A percentile compares a stretch with the other conserved stretches of the same genome.
Evolutionary conservation across 1,140 invertebrate genomes (phyloP).

Genomic region (Scaptomyza montana): DNA sequence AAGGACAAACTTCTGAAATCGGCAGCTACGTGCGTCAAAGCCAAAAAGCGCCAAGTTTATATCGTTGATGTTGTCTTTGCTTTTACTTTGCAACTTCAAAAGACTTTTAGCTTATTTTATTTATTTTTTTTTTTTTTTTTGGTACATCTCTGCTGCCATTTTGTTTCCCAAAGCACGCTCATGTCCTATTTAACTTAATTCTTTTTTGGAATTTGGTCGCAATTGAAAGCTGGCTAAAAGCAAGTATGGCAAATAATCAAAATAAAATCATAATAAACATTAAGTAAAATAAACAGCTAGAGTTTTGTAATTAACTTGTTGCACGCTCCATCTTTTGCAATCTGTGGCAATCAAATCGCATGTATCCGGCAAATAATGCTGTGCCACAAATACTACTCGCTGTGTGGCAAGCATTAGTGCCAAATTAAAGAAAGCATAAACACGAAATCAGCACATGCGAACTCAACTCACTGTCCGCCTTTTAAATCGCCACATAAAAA

Average conservation of each 20-base stretch:
- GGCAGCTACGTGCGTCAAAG: constrained; percentile 79
- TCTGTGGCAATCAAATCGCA: constrained; percentile 78
- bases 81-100: constrained; percentile 59
- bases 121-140: constrained; percentile 33
- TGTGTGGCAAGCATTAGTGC: constrained; percentile 44
- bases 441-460: constrained; percentile 77
- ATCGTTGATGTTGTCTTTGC: constrained; percentile 51
- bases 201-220: constrained; percentile 19
- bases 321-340: constrained; percentile 62
- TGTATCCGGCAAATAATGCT: constrained; percentile 81
- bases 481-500: constrained; percentile 71
- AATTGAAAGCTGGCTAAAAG: constrained; percentile 18
- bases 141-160: constrained; percentile 50
- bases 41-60: constrained; percentile 78
- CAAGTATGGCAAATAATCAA: constrained; percentile 34
- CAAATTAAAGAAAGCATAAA: constrained; percentile 77
- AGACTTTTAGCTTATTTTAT: constrained; percentile 44
- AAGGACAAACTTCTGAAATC: constrained; percentile 74
- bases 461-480: constrained; percentile 28
- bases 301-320: constrained; percentile 80
- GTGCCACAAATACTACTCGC: constrained; percentile 37
- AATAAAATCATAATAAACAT: constrained; percentile 49
- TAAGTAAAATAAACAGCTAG: constrained; percentile 12
- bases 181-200: constrained; percentile 23
- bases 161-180: constrained; percentile 19